Conservation (phyloP, 2,797 vertebrate species). For the Falco novaeseelandiae region DNA sequence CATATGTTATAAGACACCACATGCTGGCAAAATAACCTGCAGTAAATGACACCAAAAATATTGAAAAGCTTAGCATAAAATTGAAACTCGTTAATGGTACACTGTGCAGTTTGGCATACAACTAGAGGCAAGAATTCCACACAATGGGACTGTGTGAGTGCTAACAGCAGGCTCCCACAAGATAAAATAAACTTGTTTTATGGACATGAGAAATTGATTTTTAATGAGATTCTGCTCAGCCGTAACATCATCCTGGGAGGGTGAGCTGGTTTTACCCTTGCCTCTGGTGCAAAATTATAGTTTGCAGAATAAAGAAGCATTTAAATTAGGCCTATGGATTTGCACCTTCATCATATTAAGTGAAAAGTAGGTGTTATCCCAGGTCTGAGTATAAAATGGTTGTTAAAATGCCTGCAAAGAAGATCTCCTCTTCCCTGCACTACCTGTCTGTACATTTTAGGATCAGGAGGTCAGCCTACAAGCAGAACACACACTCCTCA, state of each 20-base stretch:
- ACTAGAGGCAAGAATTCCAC: constrained; percentile 71
- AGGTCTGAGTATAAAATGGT: background rate
- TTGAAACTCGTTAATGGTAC: constrained; percentile 74
- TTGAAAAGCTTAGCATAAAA: constrained; percentile 78
- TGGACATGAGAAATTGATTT: constrained; percentile 79
- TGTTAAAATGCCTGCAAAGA: constrained; percentile 29
- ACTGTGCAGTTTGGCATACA: constrained; percentile 61
- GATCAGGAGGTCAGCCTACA: background rate
- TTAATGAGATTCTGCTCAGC: constrained; percentile 80
- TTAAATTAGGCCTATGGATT: constrained; percentile 53
- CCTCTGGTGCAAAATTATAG: constrained; percentile 64
- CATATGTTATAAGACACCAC: constrained; percentile 73
- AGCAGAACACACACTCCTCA: background rate
- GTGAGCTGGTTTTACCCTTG: constrained; percentile 63
- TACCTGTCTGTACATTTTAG: background rate
- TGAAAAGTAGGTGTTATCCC: constrained; percentile 65
- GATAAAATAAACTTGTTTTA: constrained; percentile 82
- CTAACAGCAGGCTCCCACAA: constrained; percentile 75
- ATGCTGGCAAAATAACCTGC: constrained; percentile 64
- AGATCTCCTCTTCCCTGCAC: background rate
- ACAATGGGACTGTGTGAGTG: constrained; percentile 75
- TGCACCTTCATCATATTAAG: constrained; percentile 58
- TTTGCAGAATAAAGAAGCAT: constrained; percentile 37
- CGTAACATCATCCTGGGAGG: constrained; percentile 74
- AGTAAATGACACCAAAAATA: constrained; percentile 74